Base-by-base conservation (phyloP, 2,888 invertebrate genomes). In the Diloba caeruleocephala region DNA sequence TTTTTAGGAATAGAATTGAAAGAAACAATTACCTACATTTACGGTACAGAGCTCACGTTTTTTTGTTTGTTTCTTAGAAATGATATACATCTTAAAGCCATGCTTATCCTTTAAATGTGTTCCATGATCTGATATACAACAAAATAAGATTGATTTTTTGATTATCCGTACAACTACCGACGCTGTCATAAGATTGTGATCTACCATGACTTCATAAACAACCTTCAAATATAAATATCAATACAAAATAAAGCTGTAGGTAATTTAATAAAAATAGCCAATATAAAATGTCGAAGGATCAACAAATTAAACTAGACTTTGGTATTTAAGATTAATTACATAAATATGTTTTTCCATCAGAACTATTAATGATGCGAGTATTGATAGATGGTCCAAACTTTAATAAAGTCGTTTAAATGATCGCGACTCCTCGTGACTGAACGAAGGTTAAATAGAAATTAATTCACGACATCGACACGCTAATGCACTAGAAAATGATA, bases 381-480 rank as follows among this genome's bases (percentile, higher is more conserved):
- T 5, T 32, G 25, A 53, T 51, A 29, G 58, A 69, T 62, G 49
- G n/a, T 39, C 37, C 45, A 37, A 62, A 44, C 45, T 56, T 26
- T n/a, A 46, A 52, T 51, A 45, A 46, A 52, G 7, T 48, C 42
- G 54, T 41, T 56, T 69, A 68, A 69, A 52, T 52, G 63, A 69
- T 70, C 62, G 70, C 44, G 57, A 67, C 49, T 67, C 64, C 71
- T 83, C 85, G 85, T 87, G 85, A 85, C 83, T 79, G 41, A 63
- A 51, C 66, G 81, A 84, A 85, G 85, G 86, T 74, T 81, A 62
- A 50, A 59, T 60, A 76, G 72, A 73, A 84, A 84, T 81, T 76
- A 79, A 81, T 81, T 77, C 77, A 75, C 59, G 65, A 78, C 69
- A 79, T 61, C 59, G 63, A 70, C 71, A 69, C 64, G 55, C 66